Base-by-base conservation (phyloP, 92 coral and sea anemone species). In the Heliopora coerulea region DNA sequence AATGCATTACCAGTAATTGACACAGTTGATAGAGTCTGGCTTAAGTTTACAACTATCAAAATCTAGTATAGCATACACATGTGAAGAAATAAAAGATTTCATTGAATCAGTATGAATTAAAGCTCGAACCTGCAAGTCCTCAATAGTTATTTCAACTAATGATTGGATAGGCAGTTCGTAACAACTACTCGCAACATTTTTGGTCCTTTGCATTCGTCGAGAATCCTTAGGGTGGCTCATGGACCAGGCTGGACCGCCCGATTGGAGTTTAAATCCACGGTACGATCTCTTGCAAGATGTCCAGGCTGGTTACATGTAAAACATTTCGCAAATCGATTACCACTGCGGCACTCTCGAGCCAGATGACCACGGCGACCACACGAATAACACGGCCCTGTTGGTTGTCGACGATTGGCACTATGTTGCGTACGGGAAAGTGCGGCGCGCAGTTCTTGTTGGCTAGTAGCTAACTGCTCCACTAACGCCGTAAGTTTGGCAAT, bases 71-170 rank as follows among this genome's bases (percentile, higher is more conserved):
- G 65, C 74, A 27, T 78, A 65, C 35, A 78, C 63, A 32, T 78
- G 49, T 20, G 49, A 63, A 18, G 33, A 31, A 49, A 78, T 52
- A 50, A 78, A 78, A 11, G 56, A 48, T 32, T 56, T 70, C 84
- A 79, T 70, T 32, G 84, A 79, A 1, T 79, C 78, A 23, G 84
- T 79, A 42, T 79, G 78, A 14, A 79, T 52, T 14, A 79, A 48
- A 32, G 79, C 79, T 27, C 46, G 42, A 44, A 80, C 14, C 12
- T 8, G 7, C 7, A 46, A 10, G n/a, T n/a, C 52, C 15, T 46
- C 52, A 46, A 46, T 46, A 2, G 2, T 10, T 46, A 46, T n/a
- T 6, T 46, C 52, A 6, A 46, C 52, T n/a, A 46, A 10, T 46
- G 52, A n/a, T 6, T 46, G 52, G 15, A 15, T 8, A 46, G 52